These are phyloP conservation scores for Crotalus horridus DNA, from an alignment of 2,113 vertebrate species.

Conservation along the genomic window DNA sequence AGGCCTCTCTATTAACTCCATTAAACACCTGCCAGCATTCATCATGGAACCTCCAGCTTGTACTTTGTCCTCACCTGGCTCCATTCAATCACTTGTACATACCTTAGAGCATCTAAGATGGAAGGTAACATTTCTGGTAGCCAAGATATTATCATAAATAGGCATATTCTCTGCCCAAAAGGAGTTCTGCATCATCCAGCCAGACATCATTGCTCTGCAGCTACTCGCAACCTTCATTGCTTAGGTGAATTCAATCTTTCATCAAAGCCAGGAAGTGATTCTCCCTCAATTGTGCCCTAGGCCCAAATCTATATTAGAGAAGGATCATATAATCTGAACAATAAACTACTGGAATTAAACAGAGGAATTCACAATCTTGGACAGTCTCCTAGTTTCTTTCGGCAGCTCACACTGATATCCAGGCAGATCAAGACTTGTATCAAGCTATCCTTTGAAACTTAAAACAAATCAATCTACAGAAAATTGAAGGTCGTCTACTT, in stretches of 20 bases:
- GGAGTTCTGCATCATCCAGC: neutral
- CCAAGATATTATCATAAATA: neutral
- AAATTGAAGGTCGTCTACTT: neutral
- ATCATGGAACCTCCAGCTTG: neutral
- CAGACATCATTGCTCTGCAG: neutral
- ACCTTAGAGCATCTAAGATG: neutral
- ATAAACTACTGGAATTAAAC: neutral
- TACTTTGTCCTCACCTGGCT: neutral
- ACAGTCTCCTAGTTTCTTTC: neutral
- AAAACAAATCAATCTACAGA: neutral
- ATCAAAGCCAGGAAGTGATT: neutral
- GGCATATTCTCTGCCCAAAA: neutral
- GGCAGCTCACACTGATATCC: neutral
- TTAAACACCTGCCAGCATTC: neutral
- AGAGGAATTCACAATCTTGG: neutral
- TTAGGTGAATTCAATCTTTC: neutral
- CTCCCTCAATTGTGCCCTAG: neutral
- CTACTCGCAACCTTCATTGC: neutral
- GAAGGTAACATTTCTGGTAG: neutral
- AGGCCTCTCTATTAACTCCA: neutral
- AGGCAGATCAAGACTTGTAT: neutral
- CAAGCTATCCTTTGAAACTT: neutral
- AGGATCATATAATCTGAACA: neutral
- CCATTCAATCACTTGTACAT: neutral
- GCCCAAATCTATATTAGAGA: neutral